Evolutionary conservation across 2,797 vertebrate genomes (phyloP), one percentile per base, ranked within the genome.

Genomic region (Trachurus trachurus): DNA sequence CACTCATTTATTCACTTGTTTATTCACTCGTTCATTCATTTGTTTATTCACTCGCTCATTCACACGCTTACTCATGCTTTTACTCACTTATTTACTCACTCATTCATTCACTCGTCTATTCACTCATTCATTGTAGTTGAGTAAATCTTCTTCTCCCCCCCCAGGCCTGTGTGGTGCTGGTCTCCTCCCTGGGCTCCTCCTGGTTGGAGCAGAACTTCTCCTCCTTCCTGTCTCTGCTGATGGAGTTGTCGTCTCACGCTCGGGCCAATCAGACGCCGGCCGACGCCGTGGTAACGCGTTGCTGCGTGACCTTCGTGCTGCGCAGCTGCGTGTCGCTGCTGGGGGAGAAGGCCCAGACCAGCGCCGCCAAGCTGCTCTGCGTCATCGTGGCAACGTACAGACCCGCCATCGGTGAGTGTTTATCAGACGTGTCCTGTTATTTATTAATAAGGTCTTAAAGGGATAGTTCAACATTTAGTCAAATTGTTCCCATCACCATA

Each of bases 301-400:
- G 94, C 72, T 98, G 97, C 59, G 87, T 97, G 77, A 97, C 97
- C 2, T 98, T 97, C 91, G 94, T 98, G 76, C 95, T 99, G 78
- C 95, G 96, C 89, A 94, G 96, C 85, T 98, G 77, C 95, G 97
- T 34, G 76, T 92, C 95, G 34, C 95, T 98, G 84, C 95, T 98
- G 53, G 97, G 98, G 61, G 98, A 98, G 91, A 98, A 97, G 91
- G 97, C 98, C 82, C 98, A 97, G 88, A 95, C 95, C 89, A 95
- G 96, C 87, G 97, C 97, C 45, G 96, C 96, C 84, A 96, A 95
- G 70, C 96, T 97, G 78, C 95, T 99, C 78, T 97, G 96, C 85
- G 92, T 94, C 80, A 80, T 93, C 40, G 91, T 98, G 86, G 95
- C 94, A 68, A 93, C 94, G 68, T 95, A 97, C 84, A 97, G 95